phyloP scores from a whole-genome alignment of 2,797 vertebrate species.

The Xenopus petersii region DNA sequence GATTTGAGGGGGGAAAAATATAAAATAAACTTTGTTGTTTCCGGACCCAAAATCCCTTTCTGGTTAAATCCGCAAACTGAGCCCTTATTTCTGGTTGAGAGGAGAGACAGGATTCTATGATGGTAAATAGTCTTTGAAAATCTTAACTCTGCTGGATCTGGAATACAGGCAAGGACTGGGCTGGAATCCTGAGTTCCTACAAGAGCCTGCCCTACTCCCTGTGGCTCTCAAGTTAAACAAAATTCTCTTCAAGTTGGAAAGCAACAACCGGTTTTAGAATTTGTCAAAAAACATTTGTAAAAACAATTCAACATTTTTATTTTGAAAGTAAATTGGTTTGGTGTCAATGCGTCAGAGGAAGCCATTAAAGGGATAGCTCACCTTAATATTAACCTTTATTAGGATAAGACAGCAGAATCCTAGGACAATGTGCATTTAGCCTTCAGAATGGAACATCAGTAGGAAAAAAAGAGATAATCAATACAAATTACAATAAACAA shows the following conservation, averaged over 20 bases:
- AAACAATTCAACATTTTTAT: neutral
- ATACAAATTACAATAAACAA: too few species aligned
- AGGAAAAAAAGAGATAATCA: too few species aligned
- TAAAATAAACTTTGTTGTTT: slow-evolving; percentile 47
- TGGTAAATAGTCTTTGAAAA: slow-evolving; percentile 34
- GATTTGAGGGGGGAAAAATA: slow-evolving; percentile 31
- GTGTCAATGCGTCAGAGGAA: too few species aligned
- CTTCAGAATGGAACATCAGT: too few species aligned
- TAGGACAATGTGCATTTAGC: too few species aligned
- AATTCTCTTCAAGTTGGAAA: neutral
- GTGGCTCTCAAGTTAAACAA: neutral
- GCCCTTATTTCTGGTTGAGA: slow-evolving; percentile 45
- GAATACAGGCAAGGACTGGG: neutral
- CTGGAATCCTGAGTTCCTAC: neutral
- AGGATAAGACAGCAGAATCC: too few species aligned
- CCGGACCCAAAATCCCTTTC: slow-evolving; percentile 41
- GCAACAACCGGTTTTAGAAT: neutral
- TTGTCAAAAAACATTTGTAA: neutral
- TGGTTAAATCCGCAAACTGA: slow-evolving; percentile 47
- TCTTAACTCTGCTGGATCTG: slow-evolving; percentile 32
- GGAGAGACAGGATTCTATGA: slow-evolving; percentile 45
- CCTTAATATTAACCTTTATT: too few species aligned
- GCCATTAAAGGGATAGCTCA: too few species aligned
- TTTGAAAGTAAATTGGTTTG: neutral
- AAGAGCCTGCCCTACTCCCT: neutral